Conservation (phyloP, 2,888 invertebrate genomes). For the Sisyra nigra region DNA sequence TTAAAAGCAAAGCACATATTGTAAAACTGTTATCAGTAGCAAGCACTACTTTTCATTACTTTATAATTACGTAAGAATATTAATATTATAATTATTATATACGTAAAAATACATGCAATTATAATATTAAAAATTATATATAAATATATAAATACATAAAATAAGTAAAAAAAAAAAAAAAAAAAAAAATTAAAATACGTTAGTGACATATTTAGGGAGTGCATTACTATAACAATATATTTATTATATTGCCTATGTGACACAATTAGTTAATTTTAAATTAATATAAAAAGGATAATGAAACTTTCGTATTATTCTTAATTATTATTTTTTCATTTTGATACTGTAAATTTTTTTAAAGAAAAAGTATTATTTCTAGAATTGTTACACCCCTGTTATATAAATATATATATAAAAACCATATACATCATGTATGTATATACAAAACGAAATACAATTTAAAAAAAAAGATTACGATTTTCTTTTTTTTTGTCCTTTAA, state of each 20-base stretch:
- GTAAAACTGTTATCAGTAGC: conserved; percentile 4
- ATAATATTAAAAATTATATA: neutral
- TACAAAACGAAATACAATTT: too few species aligned
- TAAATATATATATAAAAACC: too few species aligned
- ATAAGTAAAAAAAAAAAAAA: neutral
- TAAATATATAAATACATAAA: neutral
- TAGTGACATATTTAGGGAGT: conserved; percentile 6
- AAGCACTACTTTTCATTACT: conserved; percentile 1
- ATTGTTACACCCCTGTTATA: too few species aligned
- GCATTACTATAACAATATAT: conserved; percentile 2
- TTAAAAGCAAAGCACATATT: conserved; percentile 2
- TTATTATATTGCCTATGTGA: neutral
- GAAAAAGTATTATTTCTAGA: too few species aligned
- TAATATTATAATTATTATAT: neutral
- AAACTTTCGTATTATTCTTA: too few species aligned
- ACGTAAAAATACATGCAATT: neutral
- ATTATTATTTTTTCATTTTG: too few species aligned
- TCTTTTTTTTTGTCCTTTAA: too few species aligned
- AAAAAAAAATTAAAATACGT: neutral
- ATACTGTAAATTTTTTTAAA: too few species aligned
- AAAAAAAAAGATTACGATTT: too few species aligned
- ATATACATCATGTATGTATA: too few species aligned
- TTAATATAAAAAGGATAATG: too few species aligned
- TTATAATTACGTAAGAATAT: neutral
- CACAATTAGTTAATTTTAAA: too few species aligned